These are phyloP conservation scores for Drosophila affinis DNA, from an alignment of 2,888 invertebrate species.

Conservation along the genomic window DNA sequence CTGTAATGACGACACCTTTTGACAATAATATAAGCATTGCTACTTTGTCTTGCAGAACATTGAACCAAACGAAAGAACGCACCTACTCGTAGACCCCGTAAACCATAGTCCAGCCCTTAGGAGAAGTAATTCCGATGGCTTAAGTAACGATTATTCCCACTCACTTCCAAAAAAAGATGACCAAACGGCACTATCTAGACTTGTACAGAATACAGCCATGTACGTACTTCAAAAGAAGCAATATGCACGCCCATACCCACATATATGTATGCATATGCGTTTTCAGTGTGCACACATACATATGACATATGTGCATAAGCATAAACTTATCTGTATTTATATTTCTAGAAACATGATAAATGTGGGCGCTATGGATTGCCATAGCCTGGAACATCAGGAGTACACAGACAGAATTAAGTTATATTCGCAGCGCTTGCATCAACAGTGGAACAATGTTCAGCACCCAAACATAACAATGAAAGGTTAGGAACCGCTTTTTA, in stretches of 20 bases:
- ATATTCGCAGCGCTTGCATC: constrained; percentile 86
- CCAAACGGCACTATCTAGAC: constrained; percentile 94
- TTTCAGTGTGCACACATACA: background rate
- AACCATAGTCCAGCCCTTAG: constrained; percentile 89
- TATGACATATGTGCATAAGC: background rate
- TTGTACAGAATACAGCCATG: constrained; percentile 95
- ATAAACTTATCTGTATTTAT: constrained; percentile 16
- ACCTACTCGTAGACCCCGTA: constrained; percentile 90
- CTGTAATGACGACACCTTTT: background rate
- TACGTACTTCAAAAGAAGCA: constrained; percentile 84
- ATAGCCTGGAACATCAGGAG: constrained; percentile 94
- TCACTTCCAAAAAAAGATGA: constrained; percentile 92
- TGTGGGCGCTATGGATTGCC: constrained; percentile 95
- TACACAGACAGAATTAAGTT: constrained; percentile 92
- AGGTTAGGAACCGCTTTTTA: constrained; percentile 55
- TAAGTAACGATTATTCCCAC: constrained; percentile 86
- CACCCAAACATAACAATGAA: constrained; percentile 76
- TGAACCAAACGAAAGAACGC: constrained; percentile 89
- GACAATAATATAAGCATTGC: background rate
- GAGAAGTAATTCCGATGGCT: constrained; percentile 89
- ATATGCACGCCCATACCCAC: background rate
- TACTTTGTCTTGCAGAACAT: constrained; percentile 66
- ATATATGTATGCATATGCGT: background rate
- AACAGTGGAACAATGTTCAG: constrained; percentile 84
- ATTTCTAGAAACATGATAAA: constrained; percentile 93